A percentile compares a stretch with the other conserved stretches of the same genome.
These are phyloP conservation scores for Sandelia bainsii DNA, from an alignment of 2,797 vertebrate genomes.

Conservation along the genomic window DNA sequence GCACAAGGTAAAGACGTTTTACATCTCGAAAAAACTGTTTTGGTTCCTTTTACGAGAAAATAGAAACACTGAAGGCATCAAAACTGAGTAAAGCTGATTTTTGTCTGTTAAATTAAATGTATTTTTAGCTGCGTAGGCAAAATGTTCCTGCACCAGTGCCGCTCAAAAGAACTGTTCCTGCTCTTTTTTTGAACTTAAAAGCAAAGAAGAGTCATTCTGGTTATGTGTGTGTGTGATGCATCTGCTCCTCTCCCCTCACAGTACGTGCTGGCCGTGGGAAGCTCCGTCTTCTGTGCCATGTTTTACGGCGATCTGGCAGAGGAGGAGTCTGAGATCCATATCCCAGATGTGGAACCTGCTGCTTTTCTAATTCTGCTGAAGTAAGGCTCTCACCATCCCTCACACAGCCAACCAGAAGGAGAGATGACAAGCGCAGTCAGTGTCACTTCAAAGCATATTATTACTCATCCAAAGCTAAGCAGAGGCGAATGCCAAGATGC, in stretches of 20 bases:
- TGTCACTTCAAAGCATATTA: slow-evolving; percentile 75
- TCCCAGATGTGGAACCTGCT: slow-evolving; percentile 98
- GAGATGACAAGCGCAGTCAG: slow-evolving; percentile 68
- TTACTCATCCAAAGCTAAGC: slow-evolving; percentile 71
- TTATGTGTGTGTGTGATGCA: slow-evolving; percentile 51
- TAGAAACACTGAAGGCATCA: not conserved
- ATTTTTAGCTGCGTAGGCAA: not conserved
- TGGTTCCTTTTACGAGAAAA: not conserved
- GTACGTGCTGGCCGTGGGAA: slow-evolving; percentile 98
- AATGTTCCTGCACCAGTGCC: not conserved
- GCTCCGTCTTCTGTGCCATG: slow-evolving; percentile 99
- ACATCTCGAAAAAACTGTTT: not conserved
- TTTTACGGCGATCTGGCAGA: slow-evolving; percentile 98
- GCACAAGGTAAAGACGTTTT: slow-evolving; percentile 89
- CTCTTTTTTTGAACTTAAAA: slow-evolving; percentile 33
- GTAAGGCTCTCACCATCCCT: slow-evolving; percentile 85
- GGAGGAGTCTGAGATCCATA: slow-evolving; percentile 95
- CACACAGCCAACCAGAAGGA: slow-evolving; percentile 45
- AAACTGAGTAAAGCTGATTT: not conserved
- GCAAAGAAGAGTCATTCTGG: slow-evolving; percentile 20
- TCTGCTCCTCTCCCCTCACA: slow-evolving; percentile 65
- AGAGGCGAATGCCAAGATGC: slow-evolving; percentile 57
- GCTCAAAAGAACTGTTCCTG: not conserved
- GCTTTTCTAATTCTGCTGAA: slow-evolving; percentile 97
- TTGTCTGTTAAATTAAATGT: not conserved